Evolutionary conservation across 2,113 vertebrate species (phyloP), one percentile per base, ranked within the genome.

Genomic region (Ursus arctos): DNA sequence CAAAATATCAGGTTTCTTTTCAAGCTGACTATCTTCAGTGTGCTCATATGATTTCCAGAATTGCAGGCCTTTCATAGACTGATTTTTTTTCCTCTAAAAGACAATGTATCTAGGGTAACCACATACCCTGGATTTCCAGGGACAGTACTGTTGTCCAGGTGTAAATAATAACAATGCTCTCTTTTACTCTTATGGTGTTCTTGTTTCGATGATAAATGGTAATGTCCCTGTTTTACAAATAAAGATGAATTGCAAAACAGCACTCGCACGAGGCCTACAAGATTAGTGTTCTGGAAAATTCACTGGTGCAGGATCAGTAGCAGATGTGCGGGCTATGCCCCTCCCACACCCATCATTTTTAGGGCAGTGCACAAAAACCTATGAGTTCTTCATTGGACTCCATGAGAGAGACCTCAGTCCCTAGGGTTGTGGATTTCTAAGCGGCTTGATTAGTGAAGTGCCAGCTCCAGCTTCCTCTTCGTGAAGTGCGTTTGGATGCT

Each of bases 171-270:
- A 67, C 36, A 43, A 31, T 90, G 57, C 7, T 86, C 4, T 88
- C 24, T 55, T 83, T 94, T 19, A 81, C 9, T 10, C 19, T 94
- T 82, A 16, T 55, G 43, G 7, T 95, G 4, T 67, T 80, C 47
- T 93, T 95, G 4, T 91, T 88, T 89, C 21, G 43, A 1, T 88
- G 65, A 74, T 85, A 65, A 84, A 47, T 53, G 82, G 2, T 82
- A 36, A 51, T 71, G 14, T 83, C 18, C 61, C 49, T 76, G 57
- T 61, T 57, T 55, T 84, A 28, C 43, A 86, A 88, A 80, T 59
- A 71, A 90, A 87, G 21, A 65, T 71, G 43, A 87, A 71, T 93
- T 74, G 19, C 47, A 91, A 91, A 97, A 59, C 4, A 80, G 49
- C n/a, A 33, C 5, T 87, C 51, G 84, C 5, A 59, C 21, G 96